Evolutionary conservation across 1,140 invertebrate genomes (phyloP), one percentile per base, ranked within the genome.

Genomic region (Cotesia chilonis): DNA sequence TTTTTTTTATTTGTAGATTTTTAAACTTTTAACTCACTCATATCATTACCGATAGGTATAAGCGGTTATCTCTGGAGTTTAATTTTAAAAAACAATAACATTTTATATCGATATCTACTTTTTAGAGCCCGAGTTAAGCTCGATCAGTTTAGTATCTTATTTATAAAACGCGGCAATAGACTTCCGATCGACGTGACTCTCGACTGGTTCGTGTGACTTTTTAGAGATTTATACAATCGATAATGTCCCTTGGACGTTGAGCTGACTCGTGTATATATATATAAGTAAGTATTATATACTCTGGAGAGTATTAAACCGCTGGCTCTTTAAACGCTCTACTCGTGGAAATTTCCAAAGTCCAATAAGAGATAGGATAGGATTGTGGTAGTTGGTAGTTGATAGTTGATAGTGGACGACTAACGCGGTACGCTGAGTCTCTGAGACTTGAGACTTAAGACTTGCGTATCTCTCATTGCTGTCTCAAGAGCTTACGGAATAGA

Each of bases 151-250:
- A 61, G 9, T 61, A 12, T 61, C 28, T 61, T 61, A 61, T 61
- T 20, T 57, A 61, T 61, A 28, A 47, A 47, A 47, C 41, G 41
- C 6, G 7, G 41, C 41, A 80, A 81, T 81, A 80, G 79, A 82
- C 80, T 82, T 83, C 82, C 80, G 79, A 83, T 82, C 77, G 77
- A 76, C 73, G 77, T 72, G 38, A 70, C 63, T 74, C 66, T 55
- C 57, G 36, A 36, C 71, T 74, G 55, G 37, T 52, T 54, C 47
- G 28, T 12, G 70, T 65, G 54, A 59, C 71, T 76, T 81, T 80
- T 81, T 78, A 68, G 67, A 79, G 81, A 83, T 82, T 78, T 77
- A 73, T 77, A 55, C 73, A 52, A 7, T 64, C 61, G 80, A 81
- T 83, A 83, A 80, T 70, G 74, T 73, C 72, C 37, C 9, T 47